Base-by-base conservation (phyloP, 2,888 invertebrate species). In the Orthosia cruda region DNA sequence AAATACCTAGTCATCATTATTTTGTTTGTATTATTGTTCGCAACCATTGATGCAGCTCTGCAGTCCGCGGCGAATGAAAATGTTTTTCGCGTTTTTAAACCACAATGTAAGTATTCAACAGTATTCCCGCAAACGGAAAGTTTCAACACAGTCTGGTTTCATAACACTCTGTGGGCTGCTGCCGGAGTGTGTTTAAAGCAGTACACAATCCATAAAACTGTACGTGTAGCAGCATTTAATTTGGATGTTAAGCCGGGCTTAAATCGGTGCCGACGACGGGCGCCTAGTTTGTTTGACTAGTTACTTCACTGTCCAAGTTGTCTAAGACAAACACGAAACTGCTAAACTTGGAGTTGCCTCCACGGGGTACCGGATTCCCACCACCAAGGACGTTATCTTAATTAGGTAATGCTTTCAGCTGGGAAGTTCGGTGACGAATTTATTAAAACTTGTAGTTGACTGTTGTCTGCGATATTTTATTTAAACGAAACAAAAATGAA, bases 281-380 rank as follows among this genome's bases (percentile, higher is more conserved):
- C 85, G 78, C 80, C 83, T 91, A 88, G 91, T 92, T 91, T 95
- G 94, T 96, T 94, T 94, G 93, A 93, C 91, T 93, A 94, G 93
- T 92, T 92, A 94, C 93, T 94, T 92, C 91, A 90, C 93, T 93
- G 94, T 93, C 95, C 93, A 95, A 95, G 91, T 95, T 94, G 91
- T 91, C 91, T 90, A 93, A 95, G 95, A 94, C 93, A 95, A 96
- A 95, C 93, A 94, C 89, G 91, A 92, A 94, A 95, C 94, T 93
- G 91, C 91, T 91, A 91, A 94, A 94, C 92, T 95, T 91, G 80
- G 86, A 91, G 90, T 88, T 87, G 54, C n/a, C 83, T 89, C 89
- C 89, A 80, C 86, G 86, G 89, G 89, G 88, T 86, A 81, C 88
- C 84, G 87, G 87, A 89, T 90, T 87, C 90, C 88, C 81, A 88